Conservation (phyloP, 2,113 vertebrate species). For the Sardina pilchardus region DNA sequence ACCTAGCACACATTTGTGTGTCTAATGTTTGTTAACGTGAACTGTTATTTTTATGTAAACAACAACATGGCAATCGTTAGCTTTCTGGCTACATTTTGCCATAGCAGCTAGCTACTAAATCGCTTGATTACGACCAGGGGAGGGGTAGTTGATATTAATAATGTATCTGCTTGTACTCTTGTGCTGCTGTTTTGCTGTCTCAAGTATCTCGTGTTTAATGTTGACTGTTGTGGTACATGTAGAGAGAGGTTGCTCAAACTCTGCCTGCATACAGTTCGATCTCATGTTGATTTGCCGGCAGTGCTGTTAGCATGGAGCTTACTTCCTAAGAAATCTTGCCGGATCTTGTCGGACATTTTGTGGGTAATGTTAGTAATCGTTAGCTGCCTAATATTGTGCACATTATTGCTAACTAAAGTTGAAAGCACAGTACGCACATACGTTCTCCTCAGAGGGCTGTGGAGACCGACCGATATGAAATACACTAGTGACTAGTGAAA, state of each 20-base stretch:
- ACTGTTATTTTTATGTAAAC: slow-evolving; percentile 6
- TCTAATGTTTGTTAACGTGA: neutral
- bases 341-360: slow-evolving; percentile 19
- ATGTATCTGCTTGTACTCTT: neutral
- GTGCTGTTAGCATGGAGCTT: neutral
- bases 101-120: neutral
- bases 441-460: neutral
- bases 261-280: neutral
- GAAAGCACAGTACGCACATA: neutral
- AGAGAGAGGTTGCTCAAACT: neutral
- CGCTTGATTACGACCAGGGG: neutral
- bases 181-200: neutral
- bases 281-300: neutral
- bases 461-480: neutral
- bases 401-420: neutral
- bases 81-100: neutral
- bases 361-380: slow-evolving; percentile 8
- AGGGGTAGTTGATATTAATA: neutral
- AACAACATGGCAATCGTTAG: neutral
- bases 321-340: neutral
- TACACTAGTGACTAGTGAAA: neutral
- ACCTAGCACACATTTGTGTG: neutral
- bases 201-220: too few relatives aligned
- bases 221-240: neutral
- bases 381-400: neutral